Base-by-base conservation (phyloP, 2,888 invertebrate genomes). In the Nomada ferruginata region DNA sequence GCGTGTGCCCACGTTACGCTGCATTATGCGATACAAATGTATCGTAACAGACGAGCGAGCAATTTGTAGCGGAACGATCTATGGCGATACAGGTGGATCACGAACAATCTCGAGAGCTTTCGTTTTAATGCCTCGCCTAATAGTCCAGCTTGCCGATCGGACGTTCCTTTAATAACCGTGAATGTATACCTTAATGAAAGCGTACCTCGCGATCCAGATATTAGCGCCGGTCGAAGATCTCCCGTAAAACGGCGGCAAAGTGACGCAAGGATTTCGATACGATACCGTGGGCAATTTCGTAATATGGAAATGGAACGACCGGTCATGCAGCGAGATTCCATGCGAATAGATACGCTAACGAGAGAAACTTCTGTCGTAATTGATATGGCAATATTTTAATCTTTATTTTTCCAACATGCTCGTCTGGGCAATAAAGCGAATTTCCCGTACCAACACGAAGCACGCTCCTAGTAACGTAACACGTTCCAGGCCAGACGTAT, bases 181-280 rank as follows among this genome's bases (percentile, higher is more conserved):
- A 57, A 57, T 3, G 3, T 4, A 18, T 10, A 1, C 72, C 18
- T 36, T 26, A 65, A 65, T 36, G 36, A 65, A 60, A 52, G 11
- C 44, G 44, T n/a, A 23, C 2, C 15, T 36, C 52, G 18, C 53
- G 60, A 53, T 36, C 53, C 66, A 29, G 44, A 68, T 20, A 44
- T 61, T 42, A 61, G 52, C 44, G 47, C 50, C 52, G 13, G 10
- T 1, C 61, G 69, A 64, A 20, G 57, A 79, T 76, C 18, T 20
- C 57, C n/a, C 76, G 59, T 52, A 53, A 63, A 68, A 63, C 68
- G 66, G 20, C 9, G 47, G 26, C 42, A 52, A 60, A 65, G 13
- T 76, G 70, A 79, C 73, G 73, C 42, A 74, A 81, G 60, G 23
- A 73, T 73, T 68, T 81, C 68, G 73, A 73, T 68, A 73, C 72